Evolutionary conservation across 2,113 vertebrate genomes (phyloP), one percentile per base, ranked within the genome.

Genomic region (Perca fluviatilis): DNA sequence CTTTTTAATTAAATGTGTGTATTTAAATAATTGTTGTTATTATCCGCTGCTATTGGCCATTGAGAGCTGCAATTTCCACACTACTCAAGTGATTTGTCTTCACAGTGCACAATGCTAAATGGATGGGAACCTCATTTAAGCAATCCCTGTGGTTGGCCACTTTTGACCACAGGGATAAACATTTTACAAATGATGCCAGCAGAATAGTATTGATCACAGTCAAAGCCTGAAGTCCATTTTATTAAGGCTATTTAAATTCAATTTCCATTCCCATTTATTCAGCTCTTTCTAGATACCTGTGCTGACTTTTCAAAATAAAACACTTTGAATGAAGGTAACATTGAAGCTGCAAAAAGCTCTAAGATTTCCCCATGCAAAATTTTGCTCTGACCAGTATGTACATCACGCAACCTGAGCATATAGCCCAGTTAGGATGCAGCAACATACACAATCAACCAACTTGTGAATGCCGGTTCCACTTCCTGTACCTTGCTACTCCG

Each of bases 251-350:
- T 11, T 43, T 43, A 11, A 3, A 43, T 43, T 40, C 8, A 40
- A 40, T 9, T 40, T 40, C 36, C 2, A 8, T 40, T 43, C 0
- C 40, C 40, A 33, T 30, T 30, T 10, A n/a, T 33, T 60, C 27
- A 33, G 7, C 46, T 67, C 2, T 74, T 62, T 62, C 10, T 8
- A 0, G 23, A 6, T 6, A 40, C 9, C 10, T 53, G 46, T 69
- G 15, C 21, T 33, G 15, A 54, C 18, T 30, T 70, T 70, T 61
- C 10, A 62, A 46, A 71, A 71, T 63, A 23, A 46, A 79, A 70
- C 19, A 25, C 19, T 33, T 14, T 47, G 19, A 60, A 9, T 77
- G 11, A 40, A 40, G 15, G 36, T 18, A 23, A 65, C 61, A 46
- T 21, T 7, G 25, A 50, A 27, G n/a, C 15, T 18, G 21, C 43